These are phyloP conservation scores for Diadophis punctatus DNA, from an alignment of 2,113 vertebrate species.

Conservation along the genomic window DNA sequence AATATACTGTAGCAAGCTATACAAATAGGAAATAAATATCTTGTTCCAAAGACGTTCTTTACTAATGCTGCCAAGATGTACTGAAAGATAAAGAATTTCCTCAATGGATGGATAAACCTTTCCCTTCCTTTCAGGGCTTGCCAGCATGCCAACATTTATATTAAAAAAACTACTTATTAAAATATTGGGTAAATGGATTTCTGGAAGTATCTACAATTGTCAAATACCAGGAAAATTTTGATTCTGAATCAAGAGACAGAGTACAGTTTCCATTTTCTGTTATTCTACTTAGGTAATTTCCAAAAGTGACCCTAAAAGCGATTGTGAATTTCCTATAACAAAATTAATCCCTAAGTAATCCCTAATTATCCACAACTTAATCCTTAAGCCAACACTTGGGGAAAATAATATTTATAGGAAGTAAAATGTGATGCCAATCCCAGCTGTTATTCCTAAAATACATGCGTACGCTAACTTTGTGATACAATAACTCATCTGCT, in stretches of 20 bases:
- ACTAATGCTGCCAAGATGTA: conserved; percentile 30
- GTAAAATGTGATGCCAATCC: background rate
- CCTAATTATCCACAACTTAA: background rate
- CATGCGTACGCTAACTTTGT: background rate
- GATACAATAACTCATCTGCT: background rate
- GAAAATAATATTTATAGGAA: background rate
- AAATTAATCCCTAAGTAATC: background rate
- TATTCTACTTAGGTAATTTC: background rate
- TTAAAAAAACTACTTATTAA: background rate
- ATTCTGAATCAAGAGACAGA: background rate
- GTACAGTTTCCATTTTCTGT: background rate
- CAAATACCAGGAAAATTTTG: background rate
- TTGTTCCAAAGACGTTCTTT: conserved; percentile 5
- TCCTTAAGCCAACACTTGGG: background rate
- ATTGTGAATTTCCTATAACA: background rate
- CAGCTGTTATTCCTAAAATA: background rate
- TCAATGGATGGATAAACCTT: conserved; percentile 11
- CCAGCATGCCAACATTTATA: background rate
- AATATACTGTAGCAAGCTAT: conserved; percentile 3
- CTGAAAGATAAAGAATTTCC: conserved; percentile 18
- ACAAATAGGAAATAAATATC: conserved; percentile 21
- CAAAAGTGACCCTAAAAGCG: background rate
- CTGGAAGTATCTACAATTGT: background rate
- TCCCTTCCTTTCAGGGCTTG: background rate
- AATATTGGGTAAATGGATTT: background rate